Evolutionary conservation across 1,140 invertebrate genomes (phyloP).

Genomic region (Scaptodrosophila lebanonensis): DNA sequence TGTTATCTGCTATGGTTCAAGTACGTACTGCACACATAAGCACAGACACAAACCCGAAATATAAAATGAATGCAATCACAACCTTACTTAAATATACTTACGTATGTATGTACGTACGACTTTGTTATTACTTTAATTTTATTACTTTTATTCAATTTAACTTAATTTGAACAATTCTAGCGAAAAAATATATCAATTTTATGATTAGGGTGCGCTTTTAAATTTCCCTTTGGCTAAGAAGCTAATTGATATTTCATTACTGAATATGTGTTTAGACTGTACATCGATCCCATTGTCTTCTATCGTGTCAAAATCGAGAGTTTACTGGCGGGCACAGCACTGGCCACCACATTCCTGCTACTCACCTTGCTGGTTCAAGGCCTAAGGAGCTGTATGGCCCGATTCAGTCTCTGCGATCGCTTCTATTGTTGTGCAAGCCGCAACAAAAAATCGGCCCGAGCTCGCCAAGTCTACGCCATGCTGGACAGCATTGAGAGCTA

Average conservation of each 20-base stretch:
- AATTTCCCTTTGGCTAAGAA: neutral
- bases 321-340: slow-evolving; percentile 87
- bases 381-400: slow-evolving; percentile 82
- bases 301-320: slow-evolving; percentile 90
- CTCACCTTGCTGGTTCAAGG: slow-evolving; percentile 88
- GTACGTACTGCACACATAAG: too few relatives aligned
- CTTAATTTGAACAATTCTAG: too few relatives aligned
- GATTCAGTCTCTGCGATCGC: slow-evolving; percentile 81
- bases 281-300: slow-evolving; percentile 89
- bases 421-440: slow-evolving; percentile 81
- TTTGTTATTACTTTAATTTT: too few relatives aligned
- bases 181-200: neutral
- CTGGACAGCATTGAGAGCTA: slow-evolving; percentile 93
- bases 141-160: too few relatives aligned
- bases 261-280: slow-evolving; percentile 78
- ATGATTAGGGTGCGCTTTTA: neutral
- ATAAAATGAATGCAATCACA: too few relatives aligned
- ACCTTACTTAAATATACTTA: too few relatives aligned
- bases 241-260: slow-evolving; percentile 1
- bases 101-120: too few relatives aligned
- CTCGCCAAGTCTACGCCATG: slow-evolving; percentile 89
- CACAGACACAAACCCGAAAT: too few relatives aligned
- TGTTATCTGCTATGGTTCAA: too few relatives aligned
- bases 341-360: slow-evolving; percentile 87
- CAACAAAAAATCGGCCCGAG: slow-evolving; percentile 83